Percentiles rank a stretch among this genome's conserved stretches.
Conservation (phyloP, 2,113 vertebrate species). For the Perognathus longimembris region DNA sequence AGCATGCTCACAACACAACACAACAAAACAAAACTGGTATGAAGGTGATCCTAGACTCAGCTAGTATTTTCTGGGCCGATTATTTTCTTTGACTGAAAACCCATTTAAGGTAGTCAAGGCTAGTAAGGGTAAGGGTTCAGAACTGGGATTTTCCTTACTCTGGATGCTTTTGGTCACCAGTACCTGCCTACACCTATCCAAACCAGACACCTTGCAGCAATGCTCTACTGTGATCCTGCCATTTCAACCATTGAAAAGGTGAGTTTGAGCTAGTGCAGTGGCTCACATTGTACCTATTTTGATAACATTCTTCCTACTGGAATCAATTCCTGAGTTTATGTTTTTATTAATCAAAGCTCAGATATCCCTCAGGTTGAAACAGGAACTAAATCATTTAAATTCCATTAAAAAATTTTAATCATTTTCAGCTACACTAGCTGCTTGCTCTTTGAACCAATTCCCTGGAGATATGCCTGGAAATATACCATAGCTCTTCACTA, state of each 20-base stretch:
- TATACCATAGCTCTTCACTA: background rate
- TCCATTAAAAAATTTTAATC: background rate
- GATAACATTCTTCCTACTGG: conserved; percentile 10
- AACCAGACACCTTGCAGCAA: background rate
- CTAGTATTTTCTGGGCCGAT: background rate
- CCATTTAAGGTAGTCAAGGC: background rate
- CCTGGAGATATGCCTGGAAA: background rate
- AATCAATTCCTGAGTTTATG: background rate
- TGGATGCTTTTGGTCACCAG: background rate
- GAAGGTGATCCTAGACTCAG: background rate
- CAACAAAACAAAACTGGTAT: too few species aligned
- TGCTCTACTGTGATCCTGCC: background rate
- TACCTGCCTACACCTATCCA: background rate
- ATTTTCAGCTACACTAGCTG: background rate
- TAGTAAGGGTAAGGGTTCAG: background rate
- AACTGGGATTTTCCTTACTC: background rate
- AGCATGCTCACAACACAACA: background rate
- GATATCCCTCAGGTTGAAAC: background rate
- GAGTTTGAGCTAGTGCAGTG: background rate
- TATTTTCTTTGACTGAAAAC: background rate
- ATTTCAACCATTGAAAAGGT: background rate
- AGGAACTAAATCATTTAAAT: background rate
- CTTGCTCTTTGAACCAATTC: conserved; percentile 47
- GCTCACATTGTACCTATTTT: background rate
- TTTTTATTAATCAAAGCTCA: conserved; percentile 30